phyloP scores from a whole-genome alignment of 2,888 invertebrate genomes.

The Portevinia maculata region DNA sequence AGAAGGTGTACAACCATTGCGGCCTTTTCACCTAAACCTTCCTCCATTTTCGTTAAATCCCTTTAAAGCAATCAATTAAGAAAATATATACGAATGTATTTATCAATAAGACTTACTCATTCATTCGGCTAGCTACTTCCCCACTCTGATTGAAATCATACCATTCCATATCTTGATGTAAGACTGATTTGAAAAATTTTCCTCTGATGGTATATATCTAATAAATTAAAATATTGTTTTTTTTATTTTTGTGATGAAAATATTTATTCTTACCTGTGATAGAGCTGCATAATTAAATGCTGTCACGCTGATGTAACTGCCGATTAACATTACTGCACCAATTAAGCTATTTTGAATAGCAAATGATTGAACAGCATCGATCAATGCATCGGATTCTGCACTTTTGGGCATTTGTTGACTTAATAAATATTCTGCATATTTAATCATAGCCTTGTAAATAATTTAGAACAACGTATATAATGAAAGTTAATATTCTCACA shows the following conservation, averaged over 20 bases:
- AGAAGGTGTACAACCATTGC: constrained; percentile 89
- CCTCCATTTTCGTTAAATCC: constrained; percentile 90
- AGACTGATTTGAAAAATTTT: constrained; percentile 86
- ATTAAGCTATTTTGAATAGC: constrained; percentile 86
- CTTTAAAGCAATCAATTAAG: constrained; percentile 81
- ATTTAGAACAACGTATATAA: too few relatives aligned
- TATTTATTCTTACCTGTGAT: constrained; percentile 84
- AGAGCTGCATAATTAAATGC: constrained; percentile 88
- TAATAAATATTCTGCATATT: constrained; percentile 75
- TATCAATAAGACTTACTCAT: constrained; percentile 85
- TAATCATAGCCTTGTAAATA: constrained; percentile 82
- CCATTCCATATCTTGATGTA: constrained; percentile 90
- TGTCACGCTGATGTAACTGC: constrained; percentile 87
- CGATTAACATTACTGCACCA: constrained; percentile 85
- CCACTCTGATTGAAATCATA: constrained; percentile 89
- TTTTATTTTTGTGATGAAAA: background rate
- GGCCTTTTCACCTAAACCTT: constrained; percentile 92
- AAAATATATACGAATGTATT: background rate
- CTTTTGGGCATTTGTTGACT: constrained; percentile 76
- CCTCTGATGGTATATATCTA: constrained; percentile 87
- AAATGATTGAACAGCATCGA: constrained; percentile 84
- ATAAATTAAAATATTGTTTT: constrained; percentile 73
- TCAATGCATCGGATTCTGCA: constrained; percentile 80
- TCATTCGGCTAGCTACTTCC: constrained; percentile 89
- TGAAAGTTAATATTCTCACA: too few relatives aligned